These are phyloP conservation scores for Papilio demoleus DNA, from an alignment of 2,888 invertebrate genomes.

Conservation along the genomic window DNA sequence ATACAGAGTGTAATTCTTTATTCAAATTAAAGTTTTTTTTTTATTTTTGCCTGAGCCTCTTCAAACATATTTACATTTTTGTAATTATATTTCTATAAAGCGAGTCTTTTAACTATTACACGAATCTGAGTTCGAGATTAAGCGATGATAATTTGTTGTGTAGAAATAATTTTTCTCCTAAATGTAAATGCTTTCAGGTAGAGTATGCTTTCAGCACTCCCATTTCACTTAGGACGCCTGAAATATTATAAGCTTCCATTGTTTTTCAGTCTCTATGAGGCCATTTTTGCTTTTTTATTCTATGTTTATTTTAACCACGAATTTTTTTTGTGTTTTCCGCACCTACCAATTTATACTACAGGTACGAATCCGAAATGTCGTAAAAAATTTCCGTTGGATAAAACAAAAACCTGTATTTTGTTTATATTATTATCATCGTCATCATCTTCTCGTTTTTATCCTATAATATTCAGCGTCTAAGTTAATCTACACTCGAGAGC, in stretches of 20 bases:
- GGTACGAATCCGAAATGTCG: no score
- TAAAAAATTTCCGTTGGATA: no score
- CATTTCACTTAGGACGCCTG: constrained; percentile 7
- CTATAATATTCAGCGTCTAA: no score
- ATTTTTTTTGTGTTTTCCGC: not conserved
- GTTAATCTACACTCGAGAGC: no score
- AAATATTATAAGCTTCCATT: constrained; percentile 3
- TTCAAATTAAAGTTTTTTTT: not conserved
- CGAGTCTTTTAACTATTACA: not conserved
- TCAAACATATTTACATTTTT: no score
- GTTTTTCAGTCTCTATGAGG: not conserved
- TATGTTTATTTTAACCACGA: not conserved
- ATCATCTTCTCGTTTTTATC: no score
- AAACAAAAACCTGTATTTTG: no score
- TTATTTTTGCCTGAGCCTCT: not conserved
- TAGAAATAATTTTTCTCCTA: constrained; percentile 6
- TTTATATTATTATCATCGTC: no score
- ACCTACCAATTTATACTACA: no score
- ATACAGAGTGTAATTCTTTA: not conserved
- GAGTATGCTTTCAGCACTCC: constrained; percentile 11
- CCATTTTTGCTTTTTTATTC: not conserved
- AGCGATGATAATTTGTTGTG: not conserved
- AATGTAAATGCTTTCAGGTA: constrained; percentile 8
- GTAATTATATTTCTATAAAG: no score
- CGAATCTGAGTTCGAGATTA: no score